A percentile compares a stretch with the other conserved stretches of the same genome.
Evolutionary conservation across 2,113 vertebrate genomes (phyloP).

Genomic region (Guaruba guarouba): DNA sequence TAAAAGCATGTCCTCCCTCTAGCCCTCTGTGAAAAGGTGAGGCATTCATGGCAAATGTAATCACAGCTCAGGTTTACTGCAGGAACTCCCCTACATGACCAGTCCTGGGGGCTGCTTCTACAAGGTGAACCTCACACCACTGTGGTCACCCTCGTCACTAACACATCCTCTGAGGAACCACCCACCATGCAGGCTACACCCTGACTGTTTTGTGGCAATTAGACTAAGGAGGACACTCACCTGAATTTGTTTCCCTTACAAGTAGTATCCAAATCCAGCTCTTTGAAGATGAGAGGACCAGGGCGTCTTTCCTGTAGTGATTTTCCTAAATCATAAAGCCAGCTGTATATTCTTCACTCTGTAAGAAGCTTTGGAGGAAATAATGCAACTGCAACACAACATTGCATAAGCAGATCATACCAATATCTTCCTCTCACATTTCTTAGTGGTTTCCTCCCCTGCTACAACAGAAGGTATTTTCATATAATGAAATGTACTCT

Average conservation of each 20-base stretch:
- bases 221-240: background rate
- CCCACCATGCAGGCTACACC: background rate
- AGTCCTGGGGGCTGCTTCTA: background rate
- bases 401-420: background rate
- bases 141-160: background rate
- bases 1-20: background rate
- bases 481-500: background rate
- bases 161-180: background rate
- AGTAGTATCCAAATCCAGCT: constrained; percentile 7
- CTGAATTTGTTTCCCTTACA: background rate
- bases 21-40: background rate
- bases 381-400: background rate
- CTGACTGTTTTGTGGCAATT: background rate
- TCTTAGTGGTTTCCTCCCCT: background rate
- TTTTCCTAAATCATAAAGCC: constrained; percentile 11
- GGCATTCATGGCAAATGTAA: background rate
- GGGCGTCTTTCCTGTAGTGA: background rate
- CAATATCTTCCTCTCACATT: background rate
- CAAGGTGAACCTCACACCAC: background rate
- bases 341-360: background rate
- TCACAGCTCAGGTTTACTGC: background rate
- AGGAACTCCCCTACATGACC: background rate
- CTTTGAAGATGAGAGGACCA: constrained; percentile 36
- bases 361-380: background rate
- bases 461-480: background rate